A percentile compares a stretch with the other conserved stretches of the same genome.
These are phyloP conservation scores for Amblyjoppa fuscipennis DNA, from an alignment of 2,888 invertebrate genomes.

Conservation along the genomic window DNA sequence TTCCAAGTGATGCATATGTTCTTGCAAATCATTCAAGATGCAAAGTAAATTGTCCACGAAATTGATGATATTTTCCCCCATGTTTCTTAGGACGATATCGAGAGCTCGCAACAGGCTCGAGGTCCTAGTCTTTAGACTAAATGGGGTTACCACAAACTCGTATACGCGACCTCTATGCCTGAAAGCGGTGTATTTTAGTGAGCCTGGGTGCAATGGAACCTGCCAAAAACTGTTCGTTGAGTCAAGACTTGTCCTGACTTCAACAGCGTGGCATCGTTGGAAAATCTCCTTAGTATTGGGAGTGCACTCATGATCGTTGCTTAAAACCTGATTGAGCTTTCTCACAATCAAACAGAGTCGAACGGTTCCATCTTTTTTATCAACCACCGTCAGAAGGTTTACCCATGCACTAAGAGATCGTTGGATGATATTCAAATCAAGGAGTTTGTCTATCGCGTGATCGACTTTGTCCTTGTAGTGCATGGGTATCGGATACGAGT, in stretches of 20 bases:
- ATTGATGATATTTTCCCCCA: slow-evolving; percentile 23
- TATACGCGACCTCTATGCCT: slow-evolving; percentile 47
- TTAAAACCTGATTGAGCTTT: slow-evolving; percentile 36
- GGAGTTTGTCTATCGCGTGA: background rate
- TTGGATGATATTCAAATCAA: background rate
- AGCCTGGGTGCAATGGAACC: slow-evolving; percentile 58
- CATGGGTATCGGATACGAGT: background rate
- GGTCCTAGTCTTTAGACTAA: slow-evolving; percentile 42
- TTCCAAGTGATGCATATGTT: slow-evolving; percentile 59
- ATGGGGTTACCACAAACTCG: slow-evolving; percentile 51
- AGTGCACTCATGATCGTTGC: slow-evolving; percentile 40
- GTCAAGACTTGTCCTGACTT: background rate
- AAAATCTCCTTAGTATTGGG: slow-evolving; percentile 43
- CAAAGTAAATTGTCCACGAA: slow-evolving; percentile 55
- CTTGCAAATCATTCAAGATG: slow-evolving; percentile 5
- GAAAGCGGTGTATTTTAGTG: slow-evolving; percentile 55
- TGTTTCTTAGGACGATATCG: background rate
- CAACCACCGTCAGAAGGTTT: slow-evolving; percentile 41
- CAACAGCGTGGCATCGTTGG: slow-evolving; percentile 31
- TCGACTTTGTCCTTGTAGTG: background rate
- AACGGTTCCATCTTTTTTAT: slow-evolving; percentile 56
- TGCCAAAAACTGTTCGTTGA: slow-evolving; percentile 67
- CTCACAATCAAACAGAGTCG: slow-evolving; percentile 45
- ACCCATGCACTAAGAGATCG: background rate
- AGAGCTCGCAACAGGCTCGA: background rate